Conservation (phyloP, 2,797 vertebrate genomes). For the Florisuga fusca region DNA sequence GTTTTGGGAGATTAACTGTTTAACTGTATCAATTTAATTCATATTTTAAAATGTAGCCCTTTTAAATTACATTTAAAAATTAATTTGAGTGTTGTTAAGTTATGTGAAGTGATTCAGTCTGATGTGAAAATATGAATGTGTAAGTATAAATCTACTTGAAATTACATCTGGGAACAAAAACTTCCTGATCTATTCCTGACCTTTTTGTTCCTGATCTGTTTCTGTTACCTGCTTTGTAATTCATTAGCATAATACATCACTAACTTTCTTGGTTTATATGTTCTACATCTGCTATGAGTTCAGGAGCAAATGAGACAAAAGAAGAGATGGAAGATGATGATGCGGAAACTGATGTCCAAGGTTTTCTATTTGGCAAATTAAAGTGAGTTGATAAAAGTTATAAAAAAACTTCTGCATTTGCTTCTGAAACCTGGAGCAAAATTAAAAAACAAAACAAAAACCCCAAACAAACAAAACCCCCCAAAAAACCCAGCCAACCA, state of each 20-base stretch:
- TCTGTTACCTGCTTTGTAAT: not conserved
- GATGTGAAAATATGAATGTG: not conserved
- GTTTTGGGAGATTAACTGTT: not conserved
- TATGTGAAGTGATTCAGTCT: not conserved
- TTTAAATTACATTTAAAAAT: not conserved
- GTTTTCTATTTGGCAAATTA: slow-evolving; percentile 92
- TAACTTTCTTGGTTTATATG: not conserved
- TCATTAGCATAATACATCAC: not conserved
- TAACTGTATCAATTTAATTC: not conserved
- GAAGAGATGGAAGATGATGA: slow-evolving; percentile 81
- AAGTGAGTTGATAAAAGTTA: slow-evolving; percentile 83
- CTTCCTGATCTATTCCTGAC: not conserved
- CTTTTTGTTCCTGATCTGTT: not conserved
- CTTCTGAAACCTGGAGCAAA: not conserved
- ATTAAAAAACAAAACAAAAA: too few species aligned
- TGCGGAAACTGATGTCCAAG: slow-evolving; percentile 88
- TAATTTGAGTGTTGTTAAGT: not conserved
- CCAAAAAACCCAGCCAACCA: too few species aligned
- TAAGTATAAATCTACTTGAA: not conserved
- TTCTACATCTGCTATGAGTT: slow-evolving; percentile 9
- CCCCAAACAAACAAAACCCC: too few species aligned
- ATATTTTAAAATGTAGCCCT: not conserved
- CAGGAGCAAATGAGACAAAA: slow-evolving; percentile 82
- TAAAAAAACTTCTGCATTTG: not conserved
- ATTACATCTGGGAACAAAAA: not conserved